Evolutionary conservation across 2,888 invertebrate species (phyloP), one percentile per base, ranked within the genome.

Genomic region (Hirtodrosophila cameraria): DNA sequence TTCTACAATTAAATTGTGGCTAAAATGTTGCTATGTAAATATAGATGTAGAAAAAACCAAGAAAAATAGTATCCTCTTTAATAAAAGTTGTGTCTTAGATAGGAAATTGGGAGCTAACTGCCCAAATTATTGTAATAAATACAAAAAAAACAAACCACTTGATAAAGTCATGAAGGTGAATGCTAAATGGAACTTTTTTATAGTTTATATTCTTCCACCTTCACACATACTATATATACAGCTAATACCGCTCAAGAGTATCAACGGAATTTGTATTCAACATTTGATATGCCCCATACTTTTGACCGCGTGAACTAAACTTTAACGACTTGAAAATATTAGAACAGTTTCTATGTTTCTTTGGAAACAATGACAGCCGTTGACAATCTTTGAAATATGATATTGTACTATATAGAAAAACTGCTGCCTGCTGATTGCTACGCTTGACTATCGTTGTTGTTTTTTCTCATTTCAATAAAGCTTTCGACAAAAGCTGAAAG

Each of bases 311-410:
- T 36, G 53, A 74, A 48, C 71, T 48, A 33, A 52, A 23, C 33
- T 45, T 57, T 65, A 72, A 72, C 72, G 76, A 75, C 42, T 41
- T 77, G 55, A 77, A 77, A 74, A 78, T 74, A 74, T 74, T 74
- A 74, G 75, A 78, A 60, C 74, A 68, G 45, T 57, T 58, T 58
- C 69, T 30, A 57, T 54, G 45, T 57, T 58, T 58, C 69, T 30
- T 54, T 54, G 45, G 36, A 36, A 54, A 79, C 79, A 79, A 79
- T 84, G 55, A 61, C 59, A 84, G 58, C 69, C 82, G 74, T 77
- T 79, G 85, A 86, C 75, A 78, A 82, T 52, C 62, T 57, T 41
- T 84, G 79, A 86, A 80, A 80, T 80, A 86, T 58, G 79, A 80
- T 84, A 84, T 62, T 53, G 46, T 35, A 39, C 50, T 38, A 43